A percentile compares a stretch with the other conserved stretches of the same genome.
Evolutionary conservation across 2,888 invertebrate genomes (phyloP).

Genomic region (Phania funesta): DNA sequence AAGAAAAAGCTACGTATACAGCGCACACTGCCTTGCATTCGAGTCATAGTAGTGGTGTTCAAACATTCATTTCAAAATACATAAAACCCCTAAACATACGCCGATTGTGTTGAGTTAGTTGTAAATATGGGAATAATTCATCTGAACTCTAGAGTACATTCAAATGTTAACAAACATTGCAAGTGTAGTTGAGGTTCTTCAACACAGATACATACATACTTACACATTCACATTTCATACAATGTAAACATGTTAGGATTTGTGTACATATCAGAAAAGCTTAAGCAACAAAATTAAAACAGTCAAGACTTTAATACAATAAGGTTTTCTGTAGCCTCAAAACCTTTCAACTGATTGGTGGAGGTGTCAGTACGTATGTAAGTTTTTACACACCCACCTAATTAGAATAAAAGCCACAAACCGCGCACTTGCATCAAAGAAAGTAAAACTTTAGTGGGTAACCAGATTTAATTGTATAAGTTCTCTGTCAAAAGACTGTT

Average conservation of each 20-base stretch:
- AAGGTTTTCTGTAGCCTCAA: slow-evolving; percentile 15
- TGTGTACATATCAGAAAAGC: slow-evolving; percentile 8
- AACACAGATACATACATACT: not conserved
- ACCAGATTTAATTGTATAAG: too few relatives aligned
- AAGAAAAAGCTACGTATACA: not conserved
- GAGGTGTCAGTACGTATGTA: not conserved
- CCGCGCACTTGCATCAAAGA: too few relatives aligned
- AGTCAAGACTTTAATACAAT: slow-evolving; percentile 33
- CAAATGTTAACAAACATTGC: slow-evolving; percentile 50
- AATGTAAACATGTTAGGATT: not conserved
- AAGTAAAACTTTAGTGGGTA: too few relatives aligned
- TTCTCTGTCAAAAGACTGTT: too few relatives aligned
- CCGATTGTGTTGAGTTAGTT: slow-evolving; percentile 33
- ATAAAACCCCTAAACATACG: slow-evolving; percentile 1
- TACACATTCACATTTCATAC: not conserved
- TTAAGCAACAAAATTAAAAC: slow-evolving; percentile 27
- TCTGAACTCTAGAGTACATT: slow-evolving; percentile 56
- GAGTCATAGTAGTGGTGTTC: slow-evolving; percentile 14
- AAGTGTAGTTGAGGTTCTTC: slow-evolving; percentile 33
- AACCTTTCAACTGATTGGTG: not conserved
- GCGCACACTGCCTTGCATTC: slow-evolving; percentile 5
- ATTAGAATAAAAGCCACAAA: too few relatives aligned
- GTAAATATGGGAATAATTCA: slow-evolving; percentile 54
- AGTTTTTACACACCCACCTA: too few relatives aligned
- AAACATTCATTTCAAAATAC: slow-evolving; percentile 30